These are phyloP conservation scores for Tipula lateralis DNA, from an alignment of 2,888 invertebrate genomes.

Conservation along the genomic window DNA sequence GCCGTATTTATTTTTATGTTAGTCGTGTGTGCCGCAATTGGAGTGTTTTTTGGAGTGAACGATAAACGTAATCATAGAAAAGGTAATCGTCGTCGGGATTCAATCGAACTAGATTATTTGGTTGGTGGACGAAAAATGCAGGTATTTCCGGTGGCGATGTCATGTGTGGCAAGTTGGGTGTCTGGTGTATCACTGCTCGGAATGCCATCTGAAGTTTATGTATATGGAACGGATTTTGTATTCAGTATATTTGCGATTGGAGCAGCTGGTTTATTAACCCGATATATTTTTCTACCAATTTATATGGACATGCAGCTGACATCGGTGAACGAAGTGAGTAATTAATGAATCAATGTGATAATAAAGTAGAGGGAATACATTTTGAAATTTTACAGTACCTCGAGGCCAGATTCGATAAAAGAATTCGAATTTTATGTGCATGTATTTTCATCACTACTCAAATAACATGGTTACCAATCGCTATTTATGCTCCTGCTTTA, in stretches of 20 bases:
- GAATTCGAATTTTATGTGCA: slow-evolving; percentile 65
- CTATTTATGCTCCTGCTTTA: slow-evolving; percentile 46
- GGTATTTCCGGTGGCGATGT: background rate
- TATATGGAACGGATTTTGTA: background rate
- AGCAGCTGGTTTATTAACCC: background rate
- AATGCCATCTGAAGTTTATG: background rate
- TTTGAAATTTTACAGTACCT: too few relatives aligned
- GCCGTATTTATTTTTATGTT: background rate
- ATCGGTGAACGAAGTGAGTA: background rate
- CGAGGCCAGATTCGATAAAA: slow-evolving; percentile 64
- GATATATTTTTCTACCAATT: background rate
- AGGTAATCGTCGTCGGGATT: background rate
- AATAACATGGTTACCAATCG: background rate
- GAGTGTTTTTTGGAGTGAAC: background rate
- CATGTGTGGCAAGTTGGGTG: background rate
- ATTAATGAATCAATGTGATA: too few relatives aligned
- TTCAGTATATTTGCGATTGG: background rate
- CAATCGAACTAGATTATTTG: slow-evolving; percentile 7
- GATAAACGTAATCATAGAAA: background rate
- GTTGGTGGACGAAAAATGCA: background rate
- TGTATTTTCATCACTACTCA: slow-evolving; percentile 44
- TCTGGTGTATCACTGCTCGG: background rate
- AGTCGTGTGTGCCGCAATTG: background rate
- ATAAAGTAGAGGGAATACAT: too few relatives aligned
- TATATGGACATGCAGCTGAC: background rate